These are phyloP conservation scores for Anoura caudifer DNA, from an alignment of 2,113 vertebrate species.

Conservation along the genomic window DNA sequence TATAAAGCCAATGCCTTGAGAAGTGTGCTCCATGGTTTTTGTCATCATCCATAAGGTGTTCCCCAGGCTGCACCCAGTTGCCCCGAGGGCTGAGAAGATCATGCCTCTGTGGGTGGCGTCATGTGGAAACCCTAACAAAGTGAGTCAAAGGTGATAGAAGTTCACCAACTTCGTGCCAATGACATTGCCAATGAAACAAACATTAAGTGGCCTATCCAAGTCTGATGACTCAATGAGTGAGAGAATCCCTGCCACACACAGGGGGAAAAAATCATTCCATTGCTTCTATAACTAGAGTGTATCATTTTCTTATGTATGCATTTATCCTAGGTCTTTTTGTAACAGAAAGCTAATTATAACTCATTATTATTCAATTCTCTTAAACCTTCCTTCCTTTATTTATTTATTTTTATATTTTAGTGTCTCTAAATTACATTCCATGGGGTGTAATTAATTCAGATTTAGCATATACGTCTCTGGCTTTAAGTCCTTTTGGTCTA, in stretches of 20 bases:
- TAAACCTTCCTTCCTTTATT: neutral
- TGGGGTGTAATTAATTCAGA: neutral
- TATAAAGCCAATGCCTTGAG: neutral
- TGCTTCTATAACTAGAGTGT: neutral
- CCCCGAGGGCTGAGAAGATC: neutral
- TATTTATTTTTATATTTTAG: neutral
- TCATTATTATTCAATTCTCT: neutral
- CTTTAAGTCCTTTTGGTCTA: neutral
- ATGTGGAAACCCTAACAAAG: neutral
- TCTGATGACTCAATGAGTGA: neutral
- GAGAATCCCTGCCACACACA: neutral
- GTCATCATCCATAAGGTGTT: neutral
- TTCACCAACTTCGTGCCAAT: neutral
- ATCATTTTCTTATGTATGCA: neutral
- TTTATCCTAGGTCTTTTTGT: neutral
- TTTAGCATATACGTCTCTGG: neutral
- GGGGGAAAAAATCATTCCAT: neutral
- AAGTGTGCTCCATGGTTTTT: neutral
- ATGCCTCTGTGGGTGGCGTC: fast-evolving
- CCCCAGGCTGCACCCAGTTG: neutral
- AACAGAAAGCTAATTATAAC: neutral
- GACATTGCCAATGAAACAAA: neutral
- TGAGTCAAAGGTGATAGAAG: neutral
- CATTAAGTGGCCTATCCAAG: neutral
- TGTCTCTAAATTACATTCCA: neutral